Evolutionary conservation across 2,113 vertebrate genomes (phyloP).

Genomic region (Porphyrio hochstetteri): DNA sequence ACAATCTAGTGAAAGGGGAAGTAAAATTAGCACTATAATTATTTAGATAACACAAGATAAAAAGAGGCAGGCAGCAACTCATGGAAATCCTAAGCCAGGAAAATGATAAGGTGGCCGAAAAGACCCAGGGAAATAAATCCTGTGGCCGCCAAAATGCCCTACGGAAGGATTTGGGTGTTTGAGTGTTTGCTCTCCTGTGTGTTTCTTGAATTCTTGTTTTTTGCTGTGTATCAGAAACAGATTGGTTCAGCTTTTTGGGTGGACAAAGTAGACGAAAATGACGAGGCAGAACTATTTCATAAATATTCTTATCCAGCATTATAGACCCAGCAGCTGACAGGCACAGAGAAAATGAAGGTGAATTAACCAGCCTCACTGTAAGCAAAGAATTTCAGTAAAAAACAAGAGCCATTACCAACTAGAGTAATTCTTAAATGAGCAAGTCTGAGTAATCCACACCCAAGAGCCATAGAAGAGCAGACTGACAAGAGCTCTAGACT

Average conservation of each 20-base stretch:
- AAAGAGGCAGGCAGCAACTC: not conserved
- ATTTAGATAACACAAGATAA: not conserved
- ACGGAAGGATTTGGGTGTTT: not conserved
- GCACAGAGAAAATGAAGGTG: not conserved
- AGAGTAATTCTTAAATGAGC: not conserved
- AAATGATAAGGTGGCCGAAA: not conserved
- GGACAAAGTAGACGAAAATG: not conserved
- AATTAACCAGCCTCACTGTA: not conserved
- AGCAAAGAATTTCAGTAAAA: not conserved
- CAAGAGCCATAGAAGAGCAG: not conserved
- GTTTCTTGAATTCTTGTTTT: not conserved
- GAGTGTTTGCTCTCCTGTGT: not conserved
- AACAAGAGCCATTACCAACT: not conserved
- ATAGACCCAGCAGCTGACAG: not conserved
- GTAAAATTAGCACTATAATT: slow-evolving; percentile 11
- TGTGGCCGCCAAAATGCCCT: not conserved
- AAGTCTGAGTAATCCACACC: not conserved
- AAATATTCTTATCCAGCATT: not conserved
- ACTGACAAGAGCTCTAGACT: not conserved
- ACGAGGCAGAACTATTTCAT: not conserved
- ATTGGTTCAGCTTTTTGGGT: not conserved
- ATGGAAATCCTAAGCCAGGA: not conserved
- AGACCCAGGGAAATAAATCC: not conserved
- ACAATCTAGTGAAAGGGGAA: slow-evolving; percentile 6
- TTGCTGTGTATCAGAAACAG: not conserved